phyloP scores from a whole-genome alignment of 2,888 invertebrate species.

The Amphiduros pacificus region DNA sequence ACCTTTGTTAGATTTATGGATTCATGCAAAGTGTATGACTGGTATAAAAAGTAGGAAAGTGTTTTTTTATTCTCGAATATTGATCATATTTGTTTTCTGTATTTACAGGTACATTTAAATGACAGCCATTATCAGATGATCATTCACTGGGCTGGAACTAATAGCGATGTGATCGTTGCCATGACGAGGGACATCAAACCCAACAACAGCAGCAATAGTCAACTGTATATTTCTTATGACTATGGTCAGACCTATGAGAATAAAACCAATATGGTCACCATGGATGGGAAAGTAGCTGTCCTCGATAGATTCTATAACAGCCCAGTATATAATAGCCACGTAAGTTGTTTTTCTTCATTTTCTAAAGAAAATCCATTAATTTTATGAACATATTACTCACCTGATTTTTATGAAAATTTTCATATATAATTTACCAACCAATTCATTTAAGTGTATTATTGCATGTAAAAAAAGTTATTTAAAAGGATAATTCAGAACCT shows the following conservation, averaged over 20 bases:
- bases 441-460: too few species aligned
- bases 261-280: slow-evolving; percentile 71
- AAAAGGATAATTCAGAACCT: too few species aligned
- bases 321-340: slow-evolving; percentile 76
- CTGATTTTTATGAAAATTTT: too few species aligned
- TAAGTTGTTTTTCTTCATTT: slow-evolving; percentile 70
- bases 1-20: too few species aligned
- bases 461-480: too few species aligned
- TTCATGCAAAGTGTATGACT: too few species aligned
- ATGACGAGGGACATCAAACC: slow-evolving; percentile 69
- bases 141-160: slow-evolving; percentile 90
- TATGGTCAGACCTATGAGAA: slow-evolving; percentile 81
- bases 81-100: too few species aligned
- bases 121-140: slow-evolving; percentile 86
- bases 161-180: slow-evolving; percentile 84
- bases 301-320: slow-evolving; percentile 85
- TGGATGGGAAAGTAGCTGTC: slow-evolving; percentile 68
- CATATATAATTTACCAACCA: too few species aligned
- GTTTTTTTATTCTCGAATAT: too few species aligned
- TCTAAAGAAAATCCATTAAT: too few species aligned
- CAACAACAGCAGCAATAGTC: slow-evolving; percentile 64
- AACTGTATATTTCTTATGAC: slow-evolving; percentile 83
- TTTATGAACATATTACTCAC: too few species aligned
- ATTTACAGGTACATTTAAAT: slow-evolving; percentile 79
- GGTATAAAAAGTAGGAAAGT: too few species aligned